phyloP scores from a whole-genome alignment of 2,888 invertebrate genomes.

The Tortrix viridana region DNA sequence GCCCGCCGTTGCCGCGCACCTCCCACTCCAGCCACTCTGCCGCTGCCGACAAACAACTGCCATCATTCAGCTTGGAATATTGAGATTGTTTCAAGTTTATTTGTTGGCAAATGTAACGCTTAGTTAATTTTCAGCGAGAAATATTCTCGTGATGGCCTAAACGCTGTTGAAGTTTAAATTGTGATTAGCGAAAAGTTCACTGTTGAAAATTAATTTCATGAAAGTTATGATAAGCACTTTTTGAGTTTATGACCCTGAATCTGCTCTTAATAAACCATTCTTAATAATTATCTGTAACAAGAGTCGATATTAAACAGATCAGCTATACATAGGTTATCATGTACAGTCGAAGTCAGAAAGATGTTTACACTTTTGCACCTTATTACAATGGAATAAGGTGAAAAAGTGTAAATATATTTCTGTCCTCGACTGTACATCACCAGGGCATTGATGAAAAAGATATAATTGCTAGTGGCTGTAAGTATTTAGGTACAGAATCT shows the following conservation, averaged over 20 bases:
- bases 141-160: conserved; percentile 20
- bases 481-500: no score
- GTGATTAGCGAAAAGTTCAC: conserved; percentile 16
- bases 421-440: no score
- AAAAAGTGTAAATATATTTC: no score
- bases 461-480: no score
- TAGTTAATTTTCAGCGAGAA: conserved; percentile 33
- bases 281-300: no score
- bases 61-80: conserved; percentile 75
- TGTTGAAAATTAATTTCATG: neutral
- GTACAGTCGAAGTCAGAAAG: no score
- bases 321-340: no score
- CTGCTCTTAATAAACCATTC: no score
- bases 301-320: no score
- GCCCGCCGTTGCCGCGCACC: conserved; percentile 63
- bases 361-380: no score
- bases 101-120: conserved; percentile 32
- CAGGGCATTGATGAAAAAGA: no score
- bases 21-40: conserved; percentile 81
- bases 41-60: conserved; percentile 82
- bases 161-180: conserved; percentile 18
- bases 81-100: conserved; percentile 43
- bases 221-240: neutral
- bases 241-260: neutral
- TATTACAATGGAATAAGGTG: no score